Percentiles rank a stretch among this genome's conserved stretches.
Evolutionary conservation across 2,888 invertebrate genomes (phyloP).

Genomic region (Tanypteryx hageni): DNA sequence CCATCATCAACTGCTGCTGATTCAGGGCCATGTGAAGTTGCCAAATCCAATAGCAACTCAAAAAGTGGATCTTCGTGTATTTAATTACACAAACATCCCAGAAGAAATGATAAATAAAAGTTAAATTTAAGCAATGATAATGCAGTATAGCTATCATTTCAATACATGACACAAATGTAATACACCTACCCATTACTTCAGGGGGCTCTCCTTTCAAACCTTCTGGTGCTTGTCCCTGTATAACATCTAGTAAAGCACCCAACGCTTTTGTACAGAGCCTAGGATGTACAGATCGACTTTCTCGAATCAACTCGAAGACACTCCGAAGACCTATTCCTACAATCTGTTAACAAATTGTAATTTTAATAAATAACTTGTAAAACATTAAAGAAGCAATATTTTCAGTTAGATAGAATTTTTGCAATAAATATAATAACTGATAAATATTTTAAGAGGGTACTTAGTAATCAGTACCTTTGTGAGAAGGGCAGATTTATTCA

Average conservation of each 20-base stretch:
- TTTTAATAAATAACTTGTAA: too few relatives aligned
- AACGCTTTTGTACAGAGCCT: constrained; percentile 92
- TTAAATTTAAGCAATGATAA: not conserved
- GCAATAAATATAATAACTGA: too few relatives aligned
- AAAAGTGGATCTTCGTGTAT: constrained; percentile 87
- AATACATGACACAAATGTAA: not conserved
- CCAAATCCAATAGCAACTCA: constrained; percentile 88
- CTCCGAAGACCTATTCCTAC: constrained; percentile 90
- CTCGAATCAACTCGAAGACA: constrained; percentile 93
- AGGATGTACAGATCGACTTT: constrained; percentile 89
- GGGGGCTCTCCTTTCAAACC: constrained; percentile 88
- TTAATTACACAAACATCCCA: not conserved
- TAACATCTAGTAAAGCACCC: constrained; percentile 90
- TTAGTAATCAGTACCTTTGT: too few relatives aligned
- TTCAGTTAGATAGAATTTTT: too few relatives aligned
- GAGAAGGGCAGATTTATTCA: too few relatives aligned
- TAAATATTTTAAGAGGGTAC: too few relatives aligned
- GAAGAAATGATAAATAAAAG: not conserved
- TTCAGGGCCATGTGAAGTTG: constrained; percentile 82
- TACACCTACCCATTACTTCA: constrained; percentile 81
- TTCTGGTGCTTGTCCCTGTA: constrained; percentile 93
- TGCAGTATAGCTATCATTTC: not conserved
- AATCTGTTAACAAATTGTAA: constrained; percentile 76
- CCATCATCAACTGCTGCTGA: constrained; percentile 80
- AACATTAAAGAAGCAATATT: too few relatives aligned